Conservation (phyloP, 2,888 invertebrate species). For the Calameuta filiformis region DNA sequence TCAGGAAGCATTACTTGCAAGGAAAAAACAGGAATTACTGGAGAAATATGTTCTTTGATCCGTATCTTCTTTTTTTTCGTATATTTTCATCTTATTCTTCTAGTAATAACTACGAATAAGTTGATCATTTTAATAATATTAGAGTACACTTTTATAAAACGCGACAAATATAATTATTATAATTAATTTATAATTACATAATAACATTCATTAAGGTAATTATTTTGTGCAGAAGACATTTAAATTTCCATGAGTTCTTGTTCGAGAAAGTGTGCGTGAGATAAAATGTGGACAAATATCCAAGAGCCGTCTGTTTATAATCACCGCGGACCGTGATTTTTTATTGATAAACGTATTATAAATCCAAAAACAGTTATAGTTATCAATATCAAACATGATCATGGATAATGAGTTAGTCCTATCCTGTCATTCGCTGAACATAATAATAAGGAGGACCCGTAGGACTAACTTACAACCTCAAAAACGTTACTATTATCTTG, state of each 20-base stretch:
- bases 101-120: conserved; percentile 56
- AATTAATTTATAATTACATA: conserved; percentile 53
- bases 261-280: conserved; percentile 57
- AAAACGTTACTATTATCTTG: not conserved
- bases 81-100: conserved; percentile 28
- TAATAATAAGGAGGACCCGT: not conserved
- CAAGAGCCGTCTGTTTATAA: conserved; percentile 44
- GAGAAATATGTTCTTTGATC: conserved; percentile 76
- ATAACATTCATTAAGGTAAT: conserved; percentile 62
- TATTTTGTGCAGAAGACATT: conserved; percentile 65
- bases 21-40: conserved; percentile 92
- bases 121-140: conserved; percentile 55
- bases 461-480: not conserved
- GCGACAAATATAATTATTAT: conserved; percentile 60
- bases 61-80: conserved; percentile 26
- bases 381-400: not conserved
- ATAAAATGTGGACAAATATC: conserved; percentile 57
- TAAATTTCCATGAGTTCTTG: conserved; percentile 58
- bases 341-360: not conserved
- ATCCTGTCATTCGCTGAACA: not conserved
- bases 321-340: conserved; percentile 28
- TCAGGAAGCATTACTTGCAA: conserved; percentile 88
- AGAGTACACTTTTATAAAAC: conserved; percentile 65
- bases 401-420: not conserved
- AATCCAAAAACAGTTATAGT: not conserved